phyloP scores from a whole-genome alignment of 2,797 vertebrate genomes.

The Danio jaintianensis region DNA sequence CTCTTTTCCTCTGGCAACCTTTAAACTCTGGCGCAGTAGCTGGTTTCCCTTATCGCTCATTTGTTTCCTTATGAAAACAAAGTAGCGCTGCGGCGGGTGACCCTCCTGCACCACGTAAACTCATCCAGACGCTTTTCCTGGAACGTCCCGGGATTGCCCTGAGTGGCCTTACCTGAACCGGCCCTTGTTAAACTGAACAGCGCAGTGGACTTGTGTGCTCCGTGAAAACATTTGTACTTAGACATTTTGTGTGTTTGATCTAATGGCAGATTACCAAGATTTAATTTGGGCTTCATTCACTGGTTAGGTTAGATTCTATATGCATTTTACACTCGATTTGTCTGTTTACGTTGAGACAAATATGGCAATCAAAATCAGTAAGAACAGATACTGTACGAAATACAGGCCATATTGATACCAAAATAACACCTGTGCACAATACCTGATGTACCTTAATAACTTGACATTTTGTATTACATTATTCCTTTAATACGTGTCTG shows the following conservation, averaged over 20 bases:
- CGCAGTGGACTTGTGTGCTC: not conserved
- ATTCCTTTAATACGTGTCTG: too few relatives aligned
- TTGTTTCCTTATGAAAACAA: slow-evolving; percentile 53
- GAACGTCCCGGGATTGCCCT: slow-evolving; percentile 4
- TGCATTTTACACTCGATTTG: not conserved
- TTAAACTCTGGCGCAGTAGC: slow-evolving; percentile 61
- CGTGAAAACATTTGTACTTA: not conserved
- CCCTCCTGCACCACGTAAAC: not conserved
- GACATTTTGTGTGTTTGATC: not conserved
- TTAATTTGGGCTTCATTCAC: not conserved
- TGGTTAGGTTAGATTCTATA: slow-evolving; percentile 11
- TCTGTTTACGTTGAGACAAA: too few relatives aligned
- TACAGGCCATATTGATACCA: too few relatives aligned
- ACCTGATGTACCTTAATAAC: too few relatives aligned
- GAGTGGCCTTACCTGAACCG: slow-evolving; percentile 31
- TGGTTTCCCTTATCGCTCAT: slow-evolving; percentile 61
- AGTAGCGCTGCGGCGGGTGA: slow-evolving; percentile 1
- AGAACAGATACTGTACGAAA: too few relatives aligned
- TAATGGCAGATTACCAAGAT: not conserved
- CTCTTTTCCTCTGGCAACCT: slow-evolving; percentile 56
- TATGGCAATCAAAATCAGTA: too few relatives aligned
- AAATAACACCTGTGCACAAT: too few relatives aligned
- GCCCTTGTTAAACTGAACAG: slow-evolving; percentile 3
- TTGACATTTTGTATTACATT: too few relatives aligned
- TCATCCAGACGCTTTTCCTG: not conserved